These are phyloP conservation scores for Apamea anceps DNA, from an alignment of 2,888 invertebrate genomes.

Conservation along the genomic window DNA sequence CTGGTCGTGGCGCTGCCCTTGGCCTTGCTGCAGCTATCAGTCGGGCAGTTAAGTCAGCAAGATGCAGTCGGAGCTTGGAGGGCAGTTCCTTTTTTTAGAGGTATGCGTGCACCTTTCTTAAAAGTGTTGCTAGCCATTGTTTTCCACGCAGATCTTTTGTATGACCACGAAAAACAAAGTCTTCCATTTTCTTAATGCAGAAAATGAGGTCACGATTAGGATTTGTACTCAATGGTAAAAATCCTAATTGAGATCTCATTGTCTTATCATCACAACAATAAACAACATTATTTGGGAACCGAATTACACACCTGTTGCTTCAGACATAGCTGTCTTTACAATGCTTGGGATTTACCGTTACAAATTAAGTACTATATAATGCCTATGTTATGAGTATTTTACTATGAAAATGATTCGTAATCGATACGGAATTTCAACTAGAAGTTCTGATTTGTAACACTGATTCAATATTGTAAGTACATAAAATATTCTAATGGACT, in stretches of 20 bases:
- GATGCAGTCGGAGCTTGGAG: slow-evolving; percentile 92
- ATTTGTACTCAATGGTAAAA: too few species aligned
- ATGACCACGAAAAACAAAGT: neutral
- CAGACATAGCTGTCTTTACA: too few species aligned
- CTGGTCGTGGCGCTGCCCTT: slow-evolving; percentile 89
- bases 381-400: neutral
- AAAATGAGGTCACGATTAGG: neutral
- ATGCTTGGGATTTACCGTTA: neutral
- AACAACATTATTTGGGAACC: neutral
- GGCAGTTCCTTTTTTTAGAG: slow-evolving; percentile 92
- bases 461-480: neutral
- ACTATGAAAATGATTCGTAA: slow-evolving; percentile 12
- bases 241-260: too few species aligned
- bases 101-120: slow-evolving; percentile 75
- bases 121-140: neutral
- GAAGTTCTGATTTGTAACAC: neutral
- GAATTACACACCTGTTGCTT: neutral
- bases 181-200: neutral
- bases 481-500: neutral
- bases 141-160: neutral
- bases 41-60: slow-evolving; percentile 92
- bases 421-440: slow-evolving; percentile 6
- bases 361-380: neutral
- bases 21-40: slow-evolving; percentile 91
- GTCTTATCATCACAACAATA: neutral